Conservation (phyloP, 2,113 vertebrate genomes). For the Acanthochromis polyacanthus region DNA sequence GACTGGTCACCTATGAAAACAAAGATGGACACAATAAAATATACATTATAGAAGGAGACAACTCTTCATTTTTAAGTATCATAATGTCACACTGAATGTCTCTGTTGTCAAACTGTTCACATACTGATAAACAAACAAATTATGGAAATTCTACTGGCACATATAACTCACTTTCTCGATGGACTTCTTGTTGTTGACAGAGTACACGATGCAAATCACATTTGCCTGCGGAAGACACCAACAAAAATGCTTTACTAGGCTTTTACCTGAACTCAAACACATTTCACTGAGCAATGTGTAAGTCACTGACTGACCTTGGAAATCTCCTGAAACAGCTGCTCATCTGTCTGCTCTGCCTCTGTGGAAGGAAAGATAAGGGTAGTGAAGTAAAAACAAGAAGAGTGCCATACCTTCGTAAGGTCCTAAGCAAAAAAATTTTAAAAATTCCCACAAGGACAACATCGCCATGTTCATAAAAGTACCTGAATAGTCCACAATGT, state of each 20-base stretch:
- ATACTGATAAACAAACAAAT: constrained; percentile 21
- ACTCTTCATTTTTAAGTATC: not conserved
- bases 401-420: not conserved
- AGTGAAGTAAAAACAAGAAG: not conserved
- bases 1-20: constrained; percentile 90
- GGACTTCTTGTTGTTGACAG: constrained; percentile 97
- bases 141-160: constrained; percentile 21
- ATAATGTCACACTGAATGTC: not conserved
- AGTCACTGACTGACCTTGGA: constrained; percentile 87
- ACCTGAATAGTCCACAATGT: constrained; percentile 99
- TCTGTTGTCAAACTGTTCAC: not conserved
- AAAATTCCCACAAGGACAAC: not conserved
- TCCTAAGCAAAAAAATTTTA: not conserved
- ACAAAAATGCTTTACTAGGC: constrained; percentile 48
- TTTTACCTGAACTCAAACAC: constrained; percentile 8
- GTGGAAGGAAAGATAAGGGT: constrained; percentile 38
- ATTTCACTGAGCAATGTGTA: not conserved
- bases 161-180: constrained; percentile 93
- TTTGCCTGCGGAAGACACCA: constrained; percentile 89
- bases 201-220: constrained; percentile 99
- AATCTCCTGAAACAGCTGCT: constrained; percentile 97
- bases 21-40: not conserved
- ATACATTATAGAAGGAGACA: not conserved
- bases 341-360: constrained; percentile 98
- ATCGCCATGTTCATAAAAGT: constrained; percentile 11